Percentiles rank a stretch among this genome's conserved stretches.
These are phyloP conservation scores for Cetoscarus ocellatus DNA, from an alignment of 2,797 vertebrate species.

Conservation along the genomic window DNA sequence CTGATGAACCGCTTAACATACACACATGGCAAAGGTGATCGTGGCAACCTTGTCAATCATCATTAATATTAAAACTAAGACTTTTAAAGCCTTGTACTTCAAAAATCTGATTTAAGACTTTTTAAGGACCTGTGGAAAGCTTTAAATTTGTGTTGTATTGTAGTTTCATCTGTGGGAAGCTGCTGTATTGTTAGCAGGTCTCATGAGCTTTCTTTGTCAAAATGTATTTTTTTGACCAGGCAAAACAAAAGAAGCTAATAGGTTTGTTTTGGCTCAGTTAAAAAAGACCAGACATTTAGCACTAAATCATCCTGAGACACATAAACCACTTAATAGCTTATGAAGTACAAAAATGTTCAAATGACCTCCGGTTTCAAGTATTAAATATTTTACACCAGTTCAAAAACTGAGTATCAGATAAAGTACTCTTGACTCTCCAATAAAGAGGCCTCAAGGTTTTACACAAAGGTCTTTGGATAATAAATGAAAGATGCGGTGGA, in stretches of 20 bases:
- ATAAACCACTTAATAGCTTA: constrained; percentile 47
- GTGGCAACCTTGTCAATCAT: too few relatives aligned
- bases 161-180: too few relatives aligned
- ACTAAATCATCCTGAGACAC: constrained; percentile 1
- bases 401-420: constrained; percentile 29
- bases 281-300: constrained; percentile 41
- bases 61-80: too few relatives aligned
- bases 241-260: constrained; percentile 50
- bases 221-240: constrained; percentile 9
- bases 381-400: constrained; percentile 20
- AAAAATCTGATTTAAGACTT: too few relatives aligned
- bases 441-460: constrained; percentile 46
- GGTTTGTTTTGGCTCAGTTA: constrained; percentile 46
- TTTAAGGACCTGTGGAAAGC: too few relatives aligned
- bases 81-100: too few relatives aligned
- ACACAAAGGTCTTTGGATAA: constrained; percentile 66
- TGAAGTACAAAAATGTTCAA: constrained; percentile 38
- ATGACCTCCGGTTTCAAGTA: not conserved
- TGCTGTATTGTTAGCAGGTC: too few relatives aligned
- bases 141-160: too few relatives aligned
- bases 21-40: too few relatives aligned
- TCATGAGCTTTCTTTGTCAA: too few relatives aligned
- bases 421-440: constrained; percentile 51
- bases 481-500: constrained; percentile 54
- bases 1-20: too few relatives aligned